Percentiles rank a stretch among this genome's conserved stretches.
Evolutionary conservation across 2,797 vertebrate species (phyloP).

Genomic region (Coreius guichenoti): DNA sequence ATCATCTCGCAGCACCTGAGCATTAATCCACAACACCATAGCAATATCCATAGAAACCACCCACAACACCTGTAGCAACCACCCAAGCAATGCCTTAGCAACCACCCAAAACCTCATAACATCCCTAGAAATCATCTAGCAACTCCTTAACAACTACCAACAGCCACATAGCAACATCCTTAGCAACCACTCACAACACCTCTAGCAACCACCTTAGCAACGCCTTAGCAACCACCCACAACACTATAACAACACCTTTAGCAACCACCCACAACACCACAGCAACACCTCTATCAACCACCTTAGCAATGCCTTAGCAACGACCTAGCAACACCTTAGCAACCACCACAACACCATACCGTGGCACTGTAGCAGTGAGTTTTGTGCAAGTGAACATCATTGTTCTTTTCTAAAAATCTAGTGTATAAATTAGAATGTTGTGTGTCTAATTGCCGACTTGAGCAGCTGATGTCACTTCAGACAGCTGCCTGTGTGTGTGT

Average conservation of each 20-base stretch:
- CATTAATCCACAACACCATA: background rate
- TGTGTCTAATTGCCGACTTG: background rate
- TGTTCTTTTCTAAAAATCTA: background rate
- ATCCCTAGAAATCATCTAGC: too few species aligned
- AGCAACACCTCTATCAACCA: too few species aligned
- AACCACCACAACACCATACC: background rate
- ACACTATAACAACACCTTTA: background rate
- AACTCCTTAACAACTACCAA: too few species aligned
- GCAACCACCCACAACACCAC: background rate
- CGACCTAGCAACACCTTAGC: background rate
- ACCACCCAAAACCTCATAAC: too few species aligned
- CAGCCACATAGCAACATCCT: too few species aligned
- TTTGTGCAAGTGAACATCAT: background rate
- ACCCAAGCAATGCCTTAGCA: too few species aligned
- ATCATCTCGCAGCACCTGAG: too few species aligned
- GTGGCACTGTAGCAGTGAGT: background rate
- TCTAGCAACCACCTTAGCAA: background rate
- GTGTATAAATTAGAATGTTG: background rate
- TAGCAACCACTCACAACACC: too few species aligned
- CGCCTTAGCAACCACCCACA: too few species aligned
- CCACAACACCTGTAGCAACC: too few species aligned
- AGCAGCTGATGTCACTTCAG: background rate
- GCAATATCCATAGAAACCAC: too few species aligned
- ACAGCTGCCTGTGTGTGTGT: background rate
- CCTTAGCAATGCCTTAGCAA: too few species aligned